Evolutionary conservation across 1,140 invertebrate genomes (phyloP).

Genomic region (Vanessa atalanta): DNA sequence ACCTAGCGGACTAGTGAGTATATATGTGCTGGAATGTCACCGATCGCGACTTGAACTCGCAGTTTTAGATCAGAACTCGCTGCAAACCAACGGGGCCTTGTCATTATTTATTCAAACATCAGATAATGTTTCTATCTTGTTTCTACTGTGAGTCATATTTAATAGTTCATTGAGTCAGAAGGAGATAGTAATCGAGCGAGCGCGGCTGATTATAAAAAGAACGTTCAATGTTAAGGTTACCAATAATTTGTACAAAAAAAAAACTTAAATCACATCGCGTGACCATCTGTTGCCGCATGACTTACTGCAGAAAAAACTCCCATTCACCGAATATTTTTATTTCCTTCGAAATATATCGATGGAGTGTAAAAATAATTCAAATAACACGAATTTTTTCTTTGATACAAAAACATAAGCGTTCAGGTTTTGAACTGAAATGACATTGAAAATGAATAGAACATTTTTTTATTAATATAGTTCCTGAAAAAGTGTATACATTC

Average conservation of each 20-base stretch:
- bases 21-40: no score
- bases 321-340: conserved; percentile 17
- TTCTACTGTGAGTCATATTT: conserved; percentile 14
- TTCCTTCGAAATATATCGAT: conserved; percentile 16
- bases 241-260: conserved; percentile 18
- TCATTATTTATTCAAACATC: no score
- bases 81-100: no score
- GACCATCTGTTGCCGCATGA: conserved; percentile 8
- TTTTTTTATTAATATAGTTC: no score
- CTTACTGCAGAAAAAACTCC: conserved; percentile 13
- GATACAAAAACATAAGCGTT: background rate
- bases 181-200: conserved; percentile 26
- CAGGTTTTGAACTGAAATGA: background rate
- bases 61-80: no score
- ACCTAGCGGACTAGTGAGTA: no score
- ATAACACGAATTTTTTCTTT: background rate
- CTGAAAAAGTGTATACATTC: no score
- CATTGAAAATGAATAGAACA: background rate
- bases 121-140: no score
- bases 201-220: conserved; percentile 18
- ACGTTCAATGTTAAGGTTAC: conserved; percentile 30
- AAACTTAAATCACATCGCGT: conserved; percentile 11
- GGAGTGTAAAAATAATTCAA: background rate
- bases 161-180: conserved; percentile 37
- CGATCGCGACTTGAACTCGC: no score